phyloP scores from a whole-genome alignment of 2,113 vertebrate genomes.

The Chaetura pelagica region DNA sequence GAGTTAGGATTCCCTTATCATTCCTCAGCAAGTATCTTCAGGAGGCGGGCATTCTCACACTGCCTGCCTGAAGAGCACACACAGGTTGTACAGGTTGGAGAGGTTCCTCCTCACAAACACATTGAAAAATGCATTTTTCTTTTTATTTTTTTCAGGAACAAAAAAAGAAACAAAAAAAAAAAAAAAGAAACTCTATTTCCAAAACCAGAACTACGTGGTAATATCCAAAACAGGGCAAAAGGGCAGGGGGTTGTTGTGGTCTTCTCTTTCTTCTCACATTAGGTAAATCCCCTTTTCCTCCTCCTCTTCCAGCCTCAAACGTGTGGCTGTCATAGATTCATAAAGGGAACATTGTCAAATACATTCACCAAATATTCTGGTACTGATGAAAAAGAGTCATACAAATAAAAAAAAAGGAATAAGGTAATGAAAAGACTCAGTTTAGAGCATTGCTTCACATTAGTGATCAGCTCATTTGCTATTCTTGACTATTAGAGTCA shows the following conservation, averaged over 20 bases:
- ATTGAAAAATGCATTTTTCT: background rate
- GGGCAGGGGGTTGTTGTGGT: accelerated
- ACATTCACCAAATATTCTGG: background rate
- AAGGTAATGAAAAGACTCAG: background rate
- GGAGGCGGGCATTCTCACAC: background rate
- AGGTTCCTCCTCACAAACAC: background rate
- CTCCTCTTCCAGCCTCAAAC: background rate
- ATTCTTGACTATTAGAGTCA: background rate
- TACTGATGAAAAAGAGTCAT: background rate
- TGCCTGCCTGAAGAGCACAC: accelerated
- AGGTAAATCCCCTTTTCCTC: background rate
- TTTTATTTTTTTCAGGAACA: background rate
- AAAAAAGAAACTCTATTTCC: accelerated
- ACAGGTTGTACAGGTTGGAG: background rate
- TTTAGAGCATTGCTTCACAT: background rate
- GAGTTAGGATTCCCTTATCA: background rate
- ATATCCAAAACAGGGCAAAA: background rate
- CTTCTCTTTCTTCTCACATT: background rate
- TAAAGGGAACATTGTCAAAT: background rate
- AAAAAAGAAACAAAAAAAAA: background rate
- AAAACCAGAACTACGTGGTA: background rate
- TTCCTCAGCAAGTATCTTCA: background rate
- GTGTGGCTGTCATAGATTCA: background rate
- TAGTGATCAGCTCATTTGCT: background rate
- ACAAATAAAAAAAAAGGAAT: background rate